Conservation (phyloP, 2,113 vertebrate species). For the Peromyscus leucopus region DNA sequence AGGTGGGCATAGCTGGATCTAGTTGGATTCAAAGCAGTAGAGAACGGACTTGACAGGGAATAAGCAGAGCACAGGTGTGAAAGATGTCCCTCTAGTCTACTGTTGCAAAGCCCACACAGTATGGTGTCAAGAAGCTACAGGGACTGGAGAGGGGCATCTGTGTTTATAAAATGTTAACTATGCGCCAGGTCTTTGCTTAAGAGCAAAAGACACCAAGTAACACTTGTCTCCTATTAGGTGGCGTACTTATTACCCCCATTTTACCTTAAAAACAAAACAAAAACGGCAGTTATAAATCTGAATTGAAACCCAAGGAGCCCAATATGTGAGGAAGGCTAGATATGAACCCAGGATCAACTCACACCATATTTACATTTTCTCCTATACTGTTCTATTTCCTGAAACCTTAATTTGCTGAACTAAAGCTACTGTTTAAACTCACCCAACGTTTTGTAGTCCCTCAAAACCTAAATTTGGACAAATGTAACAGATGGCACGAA, state of each 20-base stretch:
- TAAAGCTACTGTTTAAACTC: conserved; percentile 36
- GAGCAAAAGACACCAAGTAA: conserved; percentile 36
- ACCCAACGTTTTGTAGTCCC: neutral
- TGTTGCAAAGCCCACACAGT: neutral
- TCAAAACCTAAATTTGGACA: conserved; percentile 58
- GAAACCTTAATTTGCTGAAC: conserved; percentile 15
- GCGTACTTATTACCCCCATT: conserved; percentile 27
- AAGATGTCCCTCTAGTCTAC: neutral
- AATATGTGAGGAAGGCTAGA: conserved; percentile 14
- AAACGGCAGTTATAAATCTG: neutral
- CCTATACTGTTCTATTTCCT: neutral
- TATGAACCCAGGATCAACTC: neutral
- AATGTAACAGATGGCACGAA: neutral
- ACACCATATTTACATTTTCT: neutral
- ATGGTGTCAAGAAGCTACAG: neutral
- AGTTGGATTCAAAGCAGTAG: neutral
- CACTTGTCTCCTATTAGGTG: conserved; percentile 2
- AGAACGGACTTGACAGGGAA: neutral
- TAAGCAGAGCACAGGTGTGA: neutral
- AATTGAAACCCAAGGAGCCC: neutral
- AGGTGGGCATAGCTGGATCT: neutral
- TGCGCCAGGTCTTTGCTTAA: conserved; percentile 3
- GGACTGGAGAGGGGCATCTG: neutral
- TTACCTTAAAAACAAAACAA: neutral
- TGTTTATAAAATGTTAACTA: conserved; percentile 24